Conservation (phyloP, 2,113 vertebrate genomes). For the Cinclus cinclus region DNA sequence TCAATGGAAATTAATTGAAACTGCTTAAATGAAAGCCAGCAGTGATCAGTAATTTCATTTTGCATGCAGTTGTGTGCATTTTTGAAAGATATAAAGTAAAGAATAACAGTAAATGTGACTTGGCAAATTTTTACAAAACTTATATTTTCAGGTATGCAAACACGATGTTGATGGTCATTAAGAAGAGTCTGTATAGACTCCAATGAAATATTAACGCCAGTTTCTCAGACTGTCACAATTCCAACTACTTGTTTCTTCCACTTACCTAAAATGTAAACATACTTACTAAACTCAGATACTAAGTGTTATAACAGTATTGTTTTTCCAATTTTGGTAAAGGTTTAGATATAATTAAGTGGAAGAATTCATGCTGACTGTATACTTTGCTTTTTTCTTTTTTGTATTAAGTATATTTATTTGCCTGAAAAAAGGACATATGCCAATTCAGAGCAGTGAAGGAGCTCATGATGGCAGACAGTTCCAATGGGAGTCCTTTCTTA, state of each 20-base stretch:
- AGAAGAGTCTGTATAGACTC: not conserved
- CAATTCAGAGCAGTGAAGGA: not conserved
- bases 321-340: not conserved
- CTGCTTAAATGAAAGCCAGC: not conserved
- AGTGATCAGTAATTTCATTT: not conserved
- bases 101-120: not conserved
- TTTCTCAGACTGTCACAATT: not conserved
- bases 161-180: not conserved
- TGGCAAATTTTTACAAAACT: not conserved
- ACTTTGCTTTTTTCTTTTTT: not conserved
- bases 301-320: not conserved
- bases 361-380: not conserved
- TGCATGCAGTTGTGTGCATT: not conserved
- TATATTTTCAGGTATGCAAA: not conserved
- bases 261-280: not conserved
- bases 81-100: not conserved
- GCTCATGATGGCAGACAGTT: not conserved
- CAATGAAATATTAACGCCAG: not conserved
- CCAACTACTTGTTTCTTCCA: not conserved
- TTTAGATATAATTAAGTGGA: not conserved
- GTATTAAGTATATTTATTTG: not conserved
- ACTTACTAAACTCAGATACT: not conserved
- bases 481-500: not conserved
- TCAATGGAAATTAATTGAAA: not conserved
- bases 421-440: not conserved